Conservation (phyloP, 2,113 vertebrate genomes). For the Enhydra lutris region DNA sequence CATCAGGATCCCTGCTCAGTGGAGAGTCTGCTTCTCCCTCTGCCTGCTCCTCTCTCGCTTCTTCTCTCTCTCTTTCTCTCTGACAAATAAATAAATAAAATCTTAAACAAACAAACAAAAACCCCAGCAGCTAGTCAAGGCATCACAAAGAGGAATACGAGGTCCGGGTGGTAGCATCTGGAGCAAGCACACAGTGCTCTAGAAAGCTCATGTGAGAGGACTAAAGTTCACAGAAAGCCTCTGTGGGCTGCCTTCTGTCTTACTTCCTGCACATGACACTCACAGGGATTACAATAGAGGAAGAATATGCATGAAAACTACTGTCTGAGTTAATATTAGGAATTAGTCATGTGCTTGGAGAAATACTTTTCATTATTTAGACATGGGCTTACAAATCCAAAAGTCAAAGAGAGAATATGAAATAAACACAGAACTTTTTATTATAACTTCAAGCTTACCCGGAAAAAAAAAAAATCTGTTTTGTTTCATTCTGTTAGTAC, state of each 20-base stretch:
- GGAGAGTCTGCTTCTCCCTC: neutral
- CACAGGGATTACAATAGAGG: neutral
- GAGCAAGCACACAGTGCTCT: neutral
- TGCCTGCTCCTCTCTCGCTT: neutral
- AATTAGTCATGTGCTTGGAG: neutral
- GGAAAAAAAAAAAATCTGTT: neutral
- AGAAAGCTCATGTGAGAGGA: conserved; percentile 17
- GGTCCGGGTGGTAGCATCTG: neutral
- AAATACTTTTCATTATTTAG: neutral
- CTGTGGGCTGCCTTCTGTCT: neutral
- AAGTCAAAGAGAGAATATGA: neutral
- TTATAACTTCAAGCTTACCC: neutral
- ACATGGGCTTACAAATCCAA: neutral
- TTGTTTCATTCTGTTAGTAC: neutral
- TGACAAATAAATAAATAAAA: neutral
- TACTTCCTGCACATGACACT: conserved; percentile 51
- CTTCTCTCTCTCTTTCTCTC: neutral
- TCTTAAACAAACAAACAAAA: neutral
- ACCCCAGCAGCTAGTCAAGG: neutral
- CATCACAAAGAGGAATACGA: neutral
- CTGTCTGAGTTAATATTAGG: neutral
- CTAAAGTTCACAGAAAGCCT: neutral
- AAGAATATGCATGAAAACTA: neutral
- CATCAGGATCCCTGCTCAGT: neutral
- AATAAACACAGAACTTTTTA: conserved; percentile 1